Conservation (phyloP, 2,797 vertebrate species). For the Percopsis omiscomaycus region DNA sequence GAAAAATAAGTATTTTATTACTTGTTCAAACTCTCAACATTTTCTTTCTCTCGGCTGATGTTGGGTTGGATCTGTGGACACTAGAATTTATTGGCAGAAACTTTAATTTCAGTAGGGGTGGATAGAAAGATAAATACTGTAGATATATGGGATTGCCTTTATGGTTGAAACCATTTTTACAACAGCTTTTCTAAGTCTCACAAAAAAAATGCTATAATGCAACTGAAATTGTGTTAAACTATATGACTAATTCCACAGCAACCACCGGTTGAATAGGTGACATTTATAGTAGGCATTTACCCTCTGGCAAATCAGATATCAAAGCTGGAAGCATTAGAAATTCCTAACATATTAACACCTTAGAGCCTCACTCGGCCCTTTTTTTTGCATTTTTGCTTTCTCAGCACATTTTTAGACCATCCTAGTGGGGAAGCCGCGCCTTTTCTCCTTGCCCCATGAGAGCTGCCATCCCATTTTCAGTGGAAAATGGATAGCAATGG, state of each 20-base stretch:
- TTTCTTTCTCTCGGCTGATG: not conserved
- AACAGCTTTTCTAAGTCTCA: too few species aligned
- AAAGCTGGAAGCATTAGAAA: not conserved
- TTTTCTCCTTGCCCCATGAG: constrained; percentile 26
- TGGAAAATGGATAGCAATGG: constrained; percentile 35
- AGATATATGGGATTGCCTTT: too few species aligned
- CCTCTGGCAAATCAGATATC: constrained; percentile 11
- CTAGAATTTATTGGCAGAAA: not conserved
- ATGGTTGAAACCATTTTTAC: too few species aligned
- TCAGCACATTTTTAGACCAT: constrained; percentile 21
- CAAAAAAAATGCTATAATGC: too few species aligned
- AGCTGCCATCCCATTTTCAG: constrained; percentile 43
- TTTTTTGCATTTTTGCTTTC: not conserved
- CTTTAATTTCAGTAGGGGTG: too few species aligned
- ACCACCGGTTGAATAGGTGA: not conserved
- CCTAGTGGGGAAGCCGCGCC: too few species aligned
- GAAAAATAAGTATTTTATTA: constrained; percentile 9
- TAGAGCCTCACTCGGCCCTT: not conserved
- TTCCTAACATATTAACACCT: not conserved
- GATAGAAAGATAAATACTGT: not conserved
- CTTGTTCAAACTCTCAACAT: constrained; percentile 6
- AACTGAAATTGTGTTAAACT: too few species aligned
- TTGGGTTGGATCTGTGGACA: constrained; percentile 5
- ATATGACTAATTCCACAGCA: not conserved
- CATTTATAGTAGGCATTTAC: constrained; percentile 4